Conservation (phyloP, 2,888 invertebrate species). For the Schizotus pectinicornis region DNA sequence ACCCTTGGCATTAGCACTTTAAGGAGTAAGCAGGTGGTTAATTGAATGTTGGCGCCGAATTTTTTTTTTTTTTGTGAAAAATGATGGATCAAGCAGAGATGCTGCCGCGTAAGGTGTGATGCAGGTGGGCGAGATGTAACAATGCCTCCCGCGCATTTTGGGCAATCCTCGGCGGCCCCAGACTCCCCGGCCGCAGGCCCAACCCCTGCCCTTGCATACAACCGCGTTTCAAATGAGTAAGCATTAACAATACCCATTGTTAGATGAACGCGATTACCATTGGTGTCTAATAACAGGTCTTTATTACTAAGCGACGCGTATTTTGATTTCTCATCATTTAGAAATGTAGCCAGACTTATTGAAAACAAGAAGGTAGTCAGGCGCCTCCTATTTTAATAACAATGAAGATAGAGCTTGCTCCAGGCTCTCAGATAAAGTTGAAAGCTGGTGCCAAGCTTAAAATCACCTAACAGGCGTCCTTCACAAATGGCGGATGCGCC, state of each 20-base stretch:
- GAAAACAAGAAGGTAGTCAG: too few relatives aligned
- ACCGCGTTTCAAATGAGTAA: slow-evolving; percentile 26
- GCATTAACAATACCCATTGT: slow-evolving; percentile 35
- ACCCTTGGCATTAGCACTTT: slow-evolving; percentile 25
- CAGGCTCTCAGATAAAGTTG: too few relatives aligned
- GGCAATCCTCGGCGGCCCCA: slow-evolving; percentile 10
- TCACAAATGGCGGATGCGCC: too few relatives aligned
- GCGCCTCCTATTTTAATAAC: too few relatives aligned
- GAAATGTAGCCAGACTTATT: too few relatives aligned
- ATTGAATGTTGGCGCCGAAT: slow-evolving; percentile 41
- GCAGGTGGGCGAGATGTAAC: slow-evolving; percentile 26
- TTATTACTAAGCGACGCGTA: too few relatives aligned
- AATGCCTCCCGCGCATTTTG: slow-evolving; percentile 28
- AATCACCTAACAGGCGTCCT: too few relatives aligned
- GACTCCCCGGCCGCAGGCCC: slow-evolving; percentile 1
- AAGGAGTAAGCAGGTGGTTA: slow-evolving; percentile 41
- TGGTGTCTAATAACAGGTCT: too few relatives aligned
- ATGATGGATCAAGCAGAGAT: slow-evolving; percentile 23
- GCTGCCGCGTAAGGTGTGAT: slow-evolving; percentile 22
- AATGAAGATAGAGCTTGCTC: too few relatives aligned
- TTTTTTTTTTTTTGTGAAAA: slow-evolving; percentile 29
- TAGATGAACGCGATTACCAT: neutral
- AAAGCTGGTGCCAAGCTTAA: too few relatives aligned
- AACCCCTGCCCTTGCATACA: slow-evolving; percentile 19
- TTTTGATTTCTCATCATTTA: too few relatives aligned